phyloP scores from a whole-genome alignment of 2,113 vertebrate genomes.

The Phoenicopterus ruber region DNA sequence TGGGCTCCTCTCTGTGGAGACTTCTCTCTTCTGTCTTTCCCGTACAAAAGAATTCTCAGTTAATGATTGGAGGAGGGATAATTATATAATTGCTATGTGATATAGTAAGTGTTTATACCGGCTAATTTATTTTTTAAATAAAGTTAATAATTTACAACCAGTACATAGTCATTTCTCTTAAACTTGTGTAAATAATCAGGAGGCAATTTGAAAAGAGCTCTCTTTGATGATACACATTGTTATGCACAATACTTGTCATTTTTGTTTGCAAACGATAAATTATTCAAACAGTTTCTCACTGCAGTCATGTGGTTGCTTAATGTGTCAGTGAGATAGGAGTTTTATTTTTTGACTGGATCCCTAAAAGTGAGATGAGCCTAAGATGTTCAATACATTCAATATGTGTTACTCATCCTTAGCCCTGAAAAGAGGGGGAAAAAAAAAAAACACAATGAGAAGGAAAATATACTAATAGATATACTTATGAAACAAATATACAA shows the following conservation, averaged over 20 bases:
- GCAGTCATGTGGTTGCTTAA: background rate
- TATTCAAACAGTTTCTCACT: constrained; percentile 1
- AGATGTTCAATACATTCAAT: background rate
- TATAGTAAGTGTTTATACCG: background rate
- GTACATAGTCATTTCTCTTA: background rate
- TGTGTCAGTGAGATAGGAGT: background rate
- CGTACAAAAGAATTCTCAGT: background rate
- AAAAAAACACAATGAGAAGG: background rate
- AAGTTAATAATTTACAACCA: constrained; percentile 16
- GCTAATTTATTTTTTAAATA: constrained; percentile 14
- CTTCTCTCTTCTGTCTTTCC: background rate
- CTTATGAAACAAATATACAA: background rate
- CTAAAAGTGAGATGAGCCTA: background rate
- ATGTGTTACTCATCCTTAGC: background rate
- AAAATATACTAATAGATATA: background rate
- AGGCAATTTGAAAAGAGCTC: background rate
- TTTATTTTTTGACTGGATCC: background rate
- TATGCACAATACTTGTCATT: background rate
- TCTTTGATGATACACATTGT: constrained; percentile 1
- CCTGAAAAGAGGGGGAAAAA: background rate
- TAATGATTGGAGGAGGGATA: background rate
- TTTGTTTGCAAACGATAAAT: constrained; percentile 34
- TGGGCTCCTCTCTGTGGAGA: background rate
- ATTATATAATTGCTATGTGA: background rate
- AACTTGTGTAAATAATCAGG: constrained; percentile 9